Percentiles rank a stretch among this genome's conserved stretches.
Evolutionary conservation across 2,888 invertebrate genomes (phyloP).

Genomic region (Scaptomyza flava): DNA sequence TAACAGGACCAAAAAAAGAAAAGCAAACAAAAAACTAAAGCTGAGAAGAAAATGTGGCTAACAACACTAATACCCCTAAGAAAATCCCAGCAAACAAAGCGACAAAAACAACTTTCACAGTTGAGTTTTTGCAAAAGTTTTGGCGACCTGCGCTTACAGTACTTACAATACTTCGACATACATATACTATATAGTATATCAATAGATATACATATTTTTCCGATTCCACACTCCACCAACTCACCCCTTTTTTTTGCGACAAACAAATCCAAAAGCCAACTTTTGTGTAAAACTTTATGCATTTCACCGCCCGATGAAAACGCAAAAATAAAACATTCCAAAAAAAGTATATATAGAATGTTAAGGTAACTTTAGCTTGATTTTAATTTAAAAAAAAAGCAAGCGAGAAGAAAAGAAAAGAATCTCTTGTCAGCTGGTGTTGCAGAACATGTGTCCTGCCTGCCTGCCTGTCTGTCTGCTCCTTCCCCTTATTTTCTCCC

Average conservation of each 20-base stretch:
- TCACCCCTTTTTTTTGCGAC: slow-evolving; percentile 57
- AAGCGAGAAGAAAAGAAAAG: slow-evolving; percentile 34
- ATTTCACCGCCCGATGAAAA: slow-evolving; percentile 73
- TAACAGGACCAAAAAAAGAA: slow-evolving; percentile 38
- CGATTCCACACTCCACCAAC: neutral
- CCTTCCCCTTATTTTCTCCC: neutral
- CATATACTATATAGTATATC: neutral
- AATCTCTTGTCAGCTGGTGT: slow-evolving; percentile 51
- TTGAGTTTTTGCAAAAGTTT: slow-evolving; percentile 47
- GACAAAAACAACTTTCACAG: slow-evolving; percentile 63
- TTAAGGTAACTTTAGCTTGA: slow-evolving; percentile 51
- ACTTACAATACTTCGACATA: slow-evolving; percentile 5
- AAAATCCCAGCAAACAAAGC: slow-evolving; percentile 67
- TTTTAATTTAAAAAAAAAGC: slow-evolving; percentile 52
- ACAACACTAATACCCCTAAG: slow-evolving; percentile 68
- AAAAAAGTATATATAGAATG: slow-evolving; percentile 6
- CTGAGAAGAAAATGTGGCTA: slow-evolving; percentile 53
- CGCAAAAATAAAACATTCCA: slow-evolving; percentile 40
- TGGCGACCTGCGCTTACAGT: slow-evolving; percentile 35
- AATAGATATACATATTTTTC: neutral
- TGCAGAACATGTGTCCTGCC: slow-evolving; percentile 49
- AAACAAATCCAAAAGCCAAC: slow-evolving; percentile 76
- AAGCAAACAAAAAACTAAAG: neutral
- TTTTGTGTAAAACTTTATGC: slow-evolving; percentile 75
- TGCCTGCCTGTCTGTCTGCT: slow-evolving; percentile 5